Percentiles rank a stretch among this genome's conserved stretches.
Conservation (phyloP, 2,113 vertebrate genomes). For the Tapirus terrestris region DNA sequence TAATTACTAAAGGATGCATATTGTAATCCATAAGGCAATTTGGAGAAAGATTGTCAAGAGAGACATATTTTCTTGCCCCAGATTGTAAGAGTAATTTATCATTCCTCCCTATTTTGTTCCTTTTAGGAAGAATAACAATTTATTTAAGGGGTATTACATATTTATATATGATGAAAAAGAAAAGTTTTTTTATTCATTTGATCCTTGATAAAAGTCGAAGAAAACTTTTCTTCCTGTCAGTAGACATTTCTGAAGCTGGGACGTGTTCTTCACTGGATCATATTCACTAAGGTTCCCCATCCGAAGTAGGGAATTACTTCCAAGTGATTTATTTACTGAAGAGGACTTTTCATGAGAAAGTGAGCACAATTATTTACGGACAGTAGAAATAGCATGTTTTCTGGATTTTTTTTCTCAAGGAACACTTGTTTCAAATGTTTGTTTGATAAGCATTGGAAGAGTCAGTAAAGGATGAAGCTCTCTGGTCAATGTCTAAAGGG, state of each 20-base stretch:
- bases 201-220: neutral
- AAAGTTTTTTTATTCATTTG: neutral
- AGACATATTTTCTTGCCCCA: neutral
- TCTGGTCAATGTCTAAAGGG: neutral
- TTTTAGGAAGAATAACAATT: neutral
- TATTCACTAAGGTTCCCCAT: neutral
- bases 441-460: neutral
- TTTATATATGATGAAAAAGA: neutral
- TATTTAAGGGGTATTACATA: neutral
- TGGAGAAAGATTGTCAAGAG: neutral
- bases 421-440: neutral
- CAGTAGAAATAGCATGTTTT: neutral
- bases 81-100: neutral
- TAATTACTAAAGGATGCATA: neutral
- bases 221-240: neutral
- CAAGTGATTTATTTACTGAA: neutral
- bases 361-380: neutral
- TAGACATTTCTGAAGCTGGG: neutral
- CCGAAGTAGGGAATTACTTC: neutral
- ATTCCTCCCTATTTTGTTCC: neutral
- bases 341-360: neutral
- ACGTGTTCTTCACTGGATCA: neutral
- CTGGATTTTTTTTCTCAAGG: neutral
- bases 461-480: neutral
- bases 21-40: neutral